Percentiles rank a stretch among this genome's conserved stretches.
Conservation (phyloP, 2,888 invertebrate genomes). For the Pseudoips prasinana region DNA sequence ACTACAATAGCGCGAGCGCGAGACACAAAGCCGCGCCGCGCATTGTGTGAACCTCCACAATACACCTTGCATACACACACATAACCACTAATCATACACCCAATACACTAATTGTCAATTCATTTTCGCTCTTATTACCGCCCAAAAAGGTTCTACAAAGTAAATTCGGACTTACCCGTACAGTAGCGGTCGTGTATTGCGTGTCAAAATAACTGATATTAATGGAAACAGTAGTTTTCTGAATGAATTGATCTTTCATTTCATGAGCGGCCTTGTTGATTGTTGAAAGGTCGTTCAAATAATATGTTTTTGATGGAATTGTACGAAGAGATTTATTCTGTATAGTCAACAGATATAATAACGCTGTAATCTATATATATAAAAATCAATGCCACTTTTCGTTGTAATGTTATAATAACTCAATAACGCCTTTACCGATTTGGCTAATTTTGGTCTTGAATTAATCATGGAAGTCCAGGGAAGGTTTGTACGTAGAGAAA, state of each 20-base stretch:
- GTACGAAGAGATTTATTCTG: too few species aligned
- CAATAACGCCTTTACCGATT: too few species aligned
- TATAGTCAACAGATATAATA: too few species aligned
- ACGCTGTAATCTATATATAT: too few species aligned
- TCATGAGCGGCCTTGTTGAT: constrained; percentile 41
- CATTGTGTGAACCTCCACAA: constrained; percentile 76
- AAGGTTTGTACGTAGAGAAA: too few species aligned
- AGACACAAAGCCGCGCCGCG: constrained; percentile 72
- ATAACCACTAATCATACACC: constrained; percentile 42
- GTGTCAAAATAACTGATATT: constrained; percentile 69
- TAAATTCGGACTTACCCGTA: constrained; percentile 21
- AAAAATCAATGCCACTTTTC: too few species aligned
- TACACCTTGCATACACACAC: constrained; percentile 73
- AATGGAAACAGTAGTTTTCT: constrained; percentile 61
- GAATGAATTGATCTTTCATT: constrained; percentile 56
- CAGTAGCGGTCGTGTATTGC: constrained; percentile 45
- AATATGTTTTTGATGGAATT: too few species aligned
- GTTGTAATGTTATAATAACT: too few species aligned
- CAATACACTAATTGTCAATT: constrained; percentile 48
- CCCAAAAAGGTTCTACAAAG: constrained; percentile 25
- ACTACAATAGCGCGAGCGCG: constrained; percentile 74
- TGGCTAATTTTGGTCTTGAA: too few species aligned
- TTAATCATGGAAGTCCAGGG: too few species aligned
- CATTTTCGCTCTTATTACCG: constrained; percentile 45
- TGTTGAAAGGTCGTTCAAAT: too few species aligned